A percentile compares a stretch with the other conserved stretches of the same genome.
Conservation (phyloP, 2,797 vertebrate species). For the Darevskia mixta region DNA sequence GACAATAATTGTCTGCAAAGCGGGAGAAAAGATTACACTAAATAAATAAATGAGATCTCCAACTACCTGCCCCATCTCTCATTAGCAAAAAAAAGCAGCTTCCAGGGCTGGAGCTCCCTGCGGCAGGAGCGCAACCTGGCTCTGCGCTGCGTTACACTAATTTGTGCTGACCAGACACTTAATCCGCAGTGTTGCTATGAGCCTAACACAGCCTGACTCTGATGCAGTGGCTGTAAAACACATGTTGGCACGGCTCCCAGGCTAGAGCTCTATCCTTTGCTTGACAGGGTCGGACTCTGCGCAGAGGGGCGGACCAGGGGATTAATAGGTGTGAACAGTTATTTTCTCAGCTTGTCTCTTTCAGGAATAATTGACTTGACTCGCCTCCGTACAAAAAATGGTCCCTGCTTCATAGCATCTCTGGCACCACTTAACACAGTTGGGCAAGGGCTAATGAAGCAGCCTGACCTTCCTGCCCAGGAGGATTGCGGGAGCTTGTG, state of each 20-base stretch:
- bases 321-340: constrained; percentile 45
- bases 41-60: not conserved
- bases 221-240: constrained; percentile 47
- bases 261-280: not conserved
- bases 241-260: constrained; percentile 33
- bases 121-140: not conserved
- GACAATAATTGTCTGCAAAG: too few species aligned
- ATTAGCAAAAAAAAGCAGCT: constrained; percentile 10
- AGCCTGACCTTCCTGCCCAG: constrained; percentile 3
- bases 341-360: constrained; percentile 47
- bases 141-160: constrained; percentile 1
- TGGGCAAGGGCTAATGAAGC: constrained; percentile 18
- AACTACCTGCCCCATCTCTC: not conserved
- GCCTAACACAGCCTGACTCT: constrained; percentile 37
- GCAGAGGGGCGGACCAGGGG: not conserved
- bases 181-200: constrained; percentile 24
- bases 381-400: not conserved
- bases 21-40: too few species aligned
- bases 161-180: constrained; percentile 35
- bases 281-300: constrained; percentile 31
- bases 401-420: not conserved
- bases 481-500: not conserved
- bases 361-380: constrained; percentile 42
- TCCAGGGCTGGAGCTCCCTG: constrained; percentile 1
- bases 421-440: constrained; percentile 29